phyloP scores from a whole-genome alignment of 2,797 vertebrate species.

The Cuculus canorus region DNA sequence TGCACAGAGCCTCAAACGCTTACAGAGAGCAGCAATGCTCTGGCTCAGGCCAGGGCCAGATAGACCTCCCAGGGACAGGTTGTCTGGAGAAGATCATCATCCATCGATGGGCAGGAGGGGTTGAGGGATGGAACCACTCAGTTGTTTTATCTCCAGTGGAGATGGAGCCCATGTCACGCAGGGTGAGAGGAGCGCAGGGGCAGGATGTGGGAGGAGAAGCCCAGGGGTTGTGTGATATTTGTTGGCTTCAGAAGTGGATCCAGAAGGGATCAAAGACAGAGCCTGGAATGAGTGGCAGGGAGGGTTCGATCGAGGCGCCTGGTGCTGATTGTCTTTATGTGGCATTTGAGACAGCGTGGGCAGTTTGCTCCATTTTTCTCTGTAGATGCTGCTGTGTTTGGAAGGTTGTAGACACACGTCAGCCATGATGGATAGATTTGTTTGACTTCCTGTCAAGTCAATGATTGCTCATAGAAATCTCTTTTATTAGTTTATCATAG shows the following conservation, averaged over 20 bases:
- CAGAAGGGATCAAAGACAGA: neutral
- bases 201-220: slow-evolving; percentile 31
- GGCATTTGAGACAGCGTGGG: slow-evolving; percentile 50
- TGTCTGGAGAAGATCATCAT: neutral
- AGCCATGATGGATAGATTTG: slow-evolving; percentile 72
- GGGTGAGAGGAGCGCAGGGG: neutral
- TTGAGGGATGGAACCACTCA: neutral
- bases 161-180: neutral
- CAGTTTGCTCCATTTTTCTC: slow-evolving; percentile 51
- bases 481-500: slow-evolving; percentile 76
- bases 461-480: slow-evolving; percentile 73
- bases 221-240: neutral
- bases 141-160: neutral
- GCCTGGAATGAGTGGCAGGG: slow-evolving; percentile 14
- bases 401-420: slow-evolving; percentile 71
- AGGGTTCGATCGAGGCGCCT: neutral
- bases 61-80: neutral
- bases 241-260: neutral
- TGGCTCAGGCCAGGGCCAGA: neutral
- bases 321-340: neutral
- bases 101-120: neutral
- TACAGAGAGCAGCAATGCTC: neutral
- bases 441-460: slow-evolving; percentile 74
- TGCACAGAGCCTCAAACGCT: neutral
- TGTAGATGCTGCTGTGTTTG: slow-evolving; percentile 42